Conservation (phyloP, 2,888 invertebrate genomes). For the Pseudococcus longispinus region DNA sequence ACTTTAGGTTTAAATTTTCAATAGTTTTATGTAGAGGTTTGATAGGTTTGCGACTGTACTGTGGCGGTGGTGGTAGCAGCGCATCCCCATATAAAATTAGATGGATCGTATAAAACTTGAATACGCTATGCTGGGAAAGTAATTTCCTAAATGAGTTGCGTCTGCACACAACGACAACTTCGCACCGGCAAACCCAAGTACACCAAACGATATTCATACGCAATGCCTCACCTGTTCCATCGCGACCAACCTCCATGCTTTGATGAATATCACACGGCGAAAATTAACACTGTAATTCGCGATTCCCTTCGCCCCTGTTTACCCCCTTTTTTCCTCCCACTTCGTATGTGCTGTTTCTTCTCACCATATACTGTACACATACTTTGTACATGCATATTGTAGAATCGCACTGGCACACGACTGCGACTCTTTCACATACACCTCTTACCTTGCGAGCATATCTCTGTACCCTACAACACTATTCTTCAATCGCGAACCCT, state of each 20-base stretch:
- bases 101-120: slow-evolving; percentile 37
- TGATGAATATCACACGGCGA: slow-evolving; percentile 13
- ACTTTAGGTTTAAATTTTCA: slow-evolving; percentile 46
- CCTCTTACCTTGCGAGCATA: neutral
- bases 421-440: neutral
- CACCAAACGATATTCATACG: neutral
- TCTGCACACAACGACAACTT: slow-evolving; percentile 22
- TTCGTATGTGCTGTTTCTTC: neutral
- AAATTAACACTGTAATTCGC: neutral
- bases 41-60: slow-evolving; percentile 20
- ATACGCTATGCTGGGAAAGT: neutral
- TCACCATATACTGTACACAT: neutral
- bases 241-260: neutral
- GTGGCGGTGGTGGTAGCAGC: neutral
- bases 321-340: neutral
- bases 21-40: slow-evolving; percentile 36
- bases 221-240: neutral
- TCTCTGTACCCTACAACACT: neutral
- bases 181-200: neutral
- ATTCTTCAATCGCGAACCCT: neutral
- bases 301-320: neutral
- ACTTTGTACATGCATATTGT: too few relatives aligned
- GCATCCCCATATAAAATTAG: neutral
- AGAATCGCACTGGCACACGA: neutral
- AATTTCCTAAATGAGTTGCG: slow-evolving; percentile 42